These are phyloP conservation scores for Pediacus dermestoides DNA, from an alignment of 2,888 invertebrate species.

Conservation along the genomic window DNA sequence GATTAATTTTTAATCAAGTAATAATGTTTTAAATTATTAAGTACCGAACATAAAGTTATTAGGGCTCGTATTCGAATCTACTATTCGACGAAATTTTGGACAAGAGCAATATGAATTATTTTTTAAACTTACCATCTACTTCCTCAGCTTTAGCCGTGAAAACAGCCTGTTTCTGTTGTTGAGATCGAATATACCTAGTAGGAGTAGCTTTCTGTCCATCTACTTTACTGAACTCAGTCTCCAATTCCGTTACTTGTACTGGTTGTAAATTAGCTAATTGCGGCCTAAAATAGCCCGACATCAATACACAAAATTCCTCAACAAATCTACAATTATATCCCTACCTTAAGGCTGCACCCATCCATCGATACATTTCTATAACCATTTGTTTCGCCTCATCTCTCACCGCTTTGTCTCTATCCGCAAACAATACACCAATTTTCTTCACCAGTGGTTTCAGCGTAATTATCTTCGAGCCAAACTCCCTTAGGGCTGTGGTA, in stretches of 20 bases:
- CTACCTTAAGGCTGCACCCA: constrained; percentile 45
- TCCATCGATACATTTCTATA: constrained; percentile 83
- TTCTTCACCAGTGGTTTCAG: constrained; percentile 88
- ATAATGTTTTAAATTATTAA: too few relatives aligned
- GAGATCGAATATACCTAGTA: constrained; percentile 73
- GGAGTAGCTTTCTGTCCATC: constrained; percentile 65
- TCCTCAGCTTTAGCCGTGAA: constrained; percentile 52
- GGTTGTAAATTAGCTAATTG: constrained; percentile 85
- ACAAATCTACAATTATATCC: neutral
- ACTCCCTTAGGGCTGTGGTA: constrained; percentile 77
- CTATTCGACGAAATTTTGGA: too few relatives aligned
- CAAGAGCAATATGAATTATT: too few relatives aligned
- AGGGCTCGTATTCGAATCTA: too few relatives aligned
- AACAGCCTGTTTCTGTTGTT: constrained; percentile 67
- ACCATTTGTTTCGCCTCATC: constrained; percentile 89
- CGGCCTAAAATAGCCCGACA: constrained; percentile 54
- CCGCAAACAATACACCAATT: constrained; percentile 77
- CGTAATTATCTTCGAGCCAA: constrained; percentile 87
- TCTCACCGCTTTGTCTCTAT: constrained; percentile 86
- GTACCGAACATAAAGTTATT: neutral
- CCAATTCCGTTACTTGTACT: constrained; percentile 83
- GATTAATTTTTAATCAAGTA: too few relatives aligned
- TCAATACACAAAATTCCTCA: neutral
- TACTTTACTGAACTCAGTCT: constrained; percentile 80
- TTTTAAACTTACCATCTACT: constrained; percentile 49